Percentiles rank a stretch among this genome's conserved stretches.
Evolutionary conservation across 2,797 vertebrate species (phyloP).

Genomic region (Xiphophorus birchmanni): DNA sequence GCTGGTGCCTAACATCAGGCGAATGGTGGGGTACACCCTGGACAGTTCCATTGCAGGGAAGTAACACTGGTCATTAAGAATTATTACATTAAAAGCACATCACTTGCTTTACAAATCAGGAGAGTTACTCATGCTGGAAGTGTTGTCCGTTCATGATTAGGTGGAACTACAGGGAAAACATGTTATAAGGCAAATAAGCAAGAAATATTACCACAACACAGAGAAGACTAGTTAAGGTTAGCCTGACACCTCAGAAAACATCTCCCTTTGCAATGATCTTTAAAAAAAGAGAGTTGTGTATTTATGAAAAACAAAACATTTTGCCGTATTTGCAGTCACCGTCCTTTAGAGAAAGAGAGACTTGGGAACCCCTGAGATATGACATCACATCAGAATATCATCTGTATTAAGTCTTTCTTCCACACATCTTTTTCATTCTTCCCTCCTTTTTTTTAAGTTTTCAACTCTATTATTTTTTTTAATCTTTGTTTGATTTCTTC

Average conservation of each 20-base stretch:
- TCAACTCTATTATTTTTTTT: not conserved
- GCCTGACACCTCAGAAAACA: not conserved
- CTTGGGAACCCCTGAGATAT: not conserved
- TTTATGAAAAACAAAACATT: not conserved
- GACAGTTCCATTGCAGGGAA: not conserved
- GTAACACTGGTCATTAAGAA: not conserved
- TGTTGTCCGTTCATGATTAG: not conserved
- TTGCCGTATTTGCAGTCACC: not conserved
- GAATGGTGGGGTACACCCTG: not conserved
- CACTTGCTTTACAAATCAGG: not conserved
- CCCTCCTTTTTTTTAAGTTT: too few relatives aligned
- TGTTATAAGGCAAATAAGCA: not conserved
- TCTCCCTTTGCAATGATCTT: not conserved
- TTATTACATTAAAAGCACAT: not conserved
- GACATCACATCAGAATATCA: constrained; percentile 53
- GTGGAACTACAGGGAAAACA: not conserved
- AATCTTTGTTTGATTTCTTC: not conserved
- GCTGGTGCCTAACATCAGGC: not conserved
- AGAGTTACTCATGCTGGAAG: not conserved
- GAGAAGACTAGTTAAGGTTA: not conserved
- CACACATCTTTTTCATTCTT: constrained; percentile 4
- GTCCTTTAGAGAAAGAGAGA: not conserved
- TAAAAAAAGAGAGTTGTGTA: not conserved
- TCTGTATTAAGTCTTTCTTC: constrained; percentile 10
- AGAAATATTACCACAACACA: not conserved